Evolutionary conservation across 2,888 invertebrate genomes (phyloP).

Genomic region (Apotomis turbidana): DNA sequence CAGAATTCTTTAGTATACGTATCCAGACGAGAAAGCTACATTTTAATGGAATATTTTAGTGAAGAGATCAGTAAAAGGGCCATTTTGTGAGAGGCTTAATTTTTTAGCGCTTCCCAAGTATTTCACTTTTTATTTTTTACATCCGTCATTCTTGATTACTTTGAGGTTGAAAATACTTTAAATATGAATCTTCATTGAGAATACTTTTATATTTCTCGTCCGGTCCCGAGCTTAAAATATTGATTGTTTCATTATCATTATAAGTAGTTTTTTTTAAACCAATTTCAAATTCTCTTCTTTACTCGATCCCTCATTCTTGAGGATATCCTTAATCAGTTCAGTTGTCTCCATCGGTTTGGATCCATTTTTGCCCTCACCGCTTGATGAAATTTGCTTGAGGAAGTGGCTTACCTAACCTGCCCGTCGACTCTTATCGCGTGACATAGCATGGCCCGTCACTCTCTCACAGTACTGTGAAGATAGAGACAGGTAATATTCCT

Average conservation of each 20-base stretch:
- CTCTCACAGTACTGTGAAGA: too few relatives aligned
- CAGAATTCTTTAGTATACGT: conserved; percentile 30
- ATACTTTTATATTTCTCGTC: too few relatives aligned
- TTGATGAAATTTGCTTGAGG: too few relatives aligned
- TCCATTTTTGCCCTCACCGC: too few relatives aligned
- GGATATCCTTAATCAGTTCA: too few relatives aligned
- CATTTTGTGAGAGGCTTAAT: conserved; percentile 27
- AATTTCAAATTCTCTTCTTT: neutral
- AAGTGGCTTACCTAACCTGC: too few relatives aligned
- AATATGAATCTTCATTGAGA: neutral
- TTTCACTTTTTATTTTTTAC: conserved; percentile 7
- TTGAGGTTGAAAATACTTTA: neutral
- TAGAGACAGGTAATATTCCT: too few relatives aligned
- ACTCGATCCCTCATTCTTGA: too few relatives aligned
- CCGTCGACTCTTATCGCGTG: too few relatives aligned
- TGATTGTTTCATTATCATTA: neutral
- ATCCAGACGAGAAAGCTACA: conserved; percentile 17
- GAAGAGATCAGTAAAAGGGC: conserved; percentile 26
- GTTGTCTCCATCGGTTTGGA: too few relatives aligned
- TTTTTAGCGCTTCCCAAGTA: conserved; percentile 9
- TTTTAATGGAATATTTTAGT: conserved; percentile 36
- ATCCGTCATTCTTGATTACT: conserved; percentile 15
- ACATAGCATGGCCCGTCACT: too few relatives aligned
- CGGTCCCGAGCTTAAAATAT: neutral
- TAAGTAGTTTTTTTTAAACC: neutral